A percentile compares a stretch with the other conserved stretches of the same genome.
Evolutionary conservation across 2,888 invertebrate genomes (phyloP).

Genomic region (Machimus atricapillus): DNA sequence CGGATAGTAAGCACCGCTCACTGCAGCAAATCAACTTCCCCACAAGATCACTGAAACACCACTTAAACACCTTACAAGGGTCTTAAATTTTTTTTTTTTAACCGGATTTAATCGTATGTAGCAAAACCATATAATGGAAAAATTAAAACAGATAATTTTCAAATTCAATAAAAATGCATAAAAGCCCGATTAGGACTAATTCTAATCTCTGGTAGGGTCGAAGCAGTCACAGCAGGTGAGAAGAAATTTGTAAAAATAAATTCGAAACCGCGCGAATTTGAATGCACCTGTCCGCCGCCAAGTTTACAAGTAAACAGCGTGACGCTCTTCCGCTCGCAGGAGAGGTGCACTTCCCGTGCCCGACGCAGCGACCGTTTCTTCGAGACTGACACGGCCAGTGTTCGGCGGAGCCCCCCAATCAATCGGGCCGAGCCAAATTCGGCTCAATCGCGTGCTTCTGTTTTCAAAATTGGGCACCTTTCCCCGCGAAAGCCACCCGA

Average conservation of each 20-base stretch:
- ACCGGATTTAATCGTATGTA: neutral
- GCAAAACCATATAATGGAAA: neutral
- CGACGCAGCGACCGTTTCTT: constrained; percentile 14
- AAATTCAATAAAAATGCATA: neutral
- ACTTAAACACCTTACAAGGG: neutral
- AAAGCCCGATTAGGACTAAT: neutral
- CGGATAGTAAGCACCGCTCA: neutral
- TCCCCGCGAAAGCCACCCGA: constrained; percentile 23
- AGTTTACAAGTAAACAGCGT: neutral
- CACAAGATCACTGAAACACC: neutral
- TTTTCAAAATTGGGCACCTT: constrained; percentile 5
- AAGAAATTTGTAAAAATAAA: neutral
- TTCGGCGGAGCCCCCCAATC: neutral
- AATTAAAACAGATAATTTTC: neutral
- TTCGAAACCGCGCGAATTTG: neutral
- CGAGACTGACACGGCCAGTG: neutral
- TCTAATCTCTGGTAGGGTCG: neutral
- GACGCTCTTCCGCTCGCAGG: constrained; percentile 7
- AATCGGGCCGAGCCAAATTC: neutral
- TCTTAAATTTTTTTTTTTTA: neutral
- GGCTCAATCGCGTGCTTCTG: constrained; percentile 33
- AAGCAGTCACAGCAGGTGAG: neutral
- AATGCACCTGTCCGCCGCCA: neutral
- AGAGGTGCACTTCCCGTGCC: neutral
- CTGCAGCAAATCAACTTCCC: neutral